Conservation (phyloP, 2,888 invertebrate genomes). For the Lacanobia wlatinum region DNA sequence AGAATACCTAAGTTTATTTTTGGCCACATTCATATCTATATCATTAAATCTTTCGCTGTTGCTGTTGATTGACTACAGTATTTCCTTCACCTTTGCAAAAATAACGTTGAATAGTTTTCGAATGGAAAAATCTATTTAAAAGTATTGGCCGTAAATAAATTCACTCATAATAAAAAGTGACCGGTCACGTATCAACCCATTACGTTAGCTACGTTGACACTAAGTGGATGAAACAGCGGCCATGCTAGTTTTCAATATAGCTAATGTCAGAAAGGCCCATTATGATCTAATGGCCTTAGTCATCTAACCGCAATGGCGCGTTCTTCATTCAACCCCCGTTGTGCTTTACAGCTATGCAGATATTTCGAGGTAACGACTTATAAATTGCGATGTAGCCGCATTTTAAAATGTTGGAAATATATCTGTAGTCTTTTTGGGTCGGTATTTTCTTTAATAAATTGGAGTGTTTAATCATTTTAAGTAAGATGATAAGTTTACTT, state of each 20-base stretch:
- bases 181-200: conserved; percentile 21
- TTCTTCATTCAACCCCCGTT: conserved; percentile 68
- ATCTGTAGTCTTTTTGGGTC: conserved; percentile 14
- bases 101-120: background rate
- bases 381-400: conserved; percentile 40
- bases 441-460: conserved; percentile 22
- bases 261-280: conserved; percentile 66
- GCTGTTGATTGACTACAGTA: background rate
- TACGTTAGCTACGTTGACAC: conserved; percentile 59
- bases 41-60: background rate
- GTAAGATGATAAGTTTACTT: conserved; percentile 9
- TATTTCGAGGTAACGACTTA: conserved; percentile 64
- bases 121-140: conserved; percentile 1
- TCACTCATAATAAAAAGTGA: conserved; percentile 27
- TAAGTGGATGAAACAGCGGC: conserved; percentile 64
- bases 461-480: conserved; percentile 27
- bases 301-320: conserved; percentile 84
- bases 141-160: background rate
- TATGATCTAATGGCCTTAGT: conserved; percentile 78
- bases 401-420: conserved; percentile 43
- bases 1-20: background rate
- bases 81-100: background rate
- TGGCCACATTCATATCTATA: background rate
- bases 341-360: conserved; percentile 69
- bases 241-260: conserved; percentile 67